A percentile compares a stretch with the other conserved stretches of the same genome.
These are phyloP conservation scores for Chelonus formosanus DNA, from an alignment of 2,888 invertebrate genomes.

Conservation along the genomic window DNA sequence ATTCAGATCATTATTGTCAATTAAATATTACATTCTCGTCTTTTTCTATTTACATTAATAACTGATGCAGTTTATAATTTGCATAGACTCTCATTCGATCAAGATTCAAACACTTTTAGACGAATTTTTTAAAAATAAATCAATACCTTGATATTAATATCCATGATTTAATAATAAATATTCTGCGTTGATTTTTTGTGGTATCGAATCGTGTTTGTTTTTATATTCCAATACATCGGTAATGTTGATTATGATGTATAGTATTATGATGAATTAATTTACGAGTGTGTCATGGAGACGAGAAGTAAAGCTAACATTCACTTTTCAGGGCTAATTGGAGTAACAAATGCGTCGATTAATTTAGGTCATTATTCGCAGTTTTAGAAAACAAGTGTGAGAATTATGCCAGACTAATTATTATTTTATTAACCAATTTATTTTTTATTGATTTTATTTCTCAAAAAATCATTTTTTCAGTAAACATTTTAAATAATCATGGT, in stretches of 20 bases:
- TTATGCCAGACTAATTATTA: conserved; percentile 34
- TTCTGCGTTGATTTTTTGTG: too few species aligned
- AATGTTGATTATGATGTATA: too few species aligned
- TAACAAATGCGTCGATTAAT: conserved; percentile 44
- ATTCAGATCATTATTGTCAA: conserved; percentile 42
- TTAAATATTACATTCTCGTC: conserved; percentile 39
- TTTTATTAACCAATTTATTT: background rate
- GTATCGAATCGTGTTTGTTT: too few species aligned
- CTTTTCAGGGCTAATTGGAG: conserved; percentile 41
- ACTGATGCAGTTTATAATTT: conserved; percentile 8
- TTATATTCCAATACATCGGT: too few species aligned
- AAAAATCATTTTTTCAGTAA: too few species aligned
- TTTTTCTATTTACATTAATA: conserved; percentile 32
- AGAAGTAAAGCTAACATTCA: conserved; percentile 28
- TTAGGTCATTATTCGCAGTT: conserved; percentile 39
- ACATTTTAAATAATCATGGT: too few species aligned
- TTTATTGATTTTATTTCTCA: background rate
- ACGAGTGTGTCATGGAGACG: too few species aligned
- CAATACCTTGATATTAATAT: too few species aligned
- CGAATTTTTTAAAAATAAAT: too few species aligned
- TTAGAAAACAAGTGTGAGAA: conserved; percentile 31
- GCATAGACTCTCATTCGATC: background rate
- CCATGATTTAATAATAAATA: too few species aligned
- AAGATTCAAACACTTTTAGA: background rate
- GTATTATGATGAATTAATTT: too few species aligned